Evolutionary conservation across 2,113 vertebrate species (phyloP).

Genomic region (Myxocyprinus asiaticus): DNA sequence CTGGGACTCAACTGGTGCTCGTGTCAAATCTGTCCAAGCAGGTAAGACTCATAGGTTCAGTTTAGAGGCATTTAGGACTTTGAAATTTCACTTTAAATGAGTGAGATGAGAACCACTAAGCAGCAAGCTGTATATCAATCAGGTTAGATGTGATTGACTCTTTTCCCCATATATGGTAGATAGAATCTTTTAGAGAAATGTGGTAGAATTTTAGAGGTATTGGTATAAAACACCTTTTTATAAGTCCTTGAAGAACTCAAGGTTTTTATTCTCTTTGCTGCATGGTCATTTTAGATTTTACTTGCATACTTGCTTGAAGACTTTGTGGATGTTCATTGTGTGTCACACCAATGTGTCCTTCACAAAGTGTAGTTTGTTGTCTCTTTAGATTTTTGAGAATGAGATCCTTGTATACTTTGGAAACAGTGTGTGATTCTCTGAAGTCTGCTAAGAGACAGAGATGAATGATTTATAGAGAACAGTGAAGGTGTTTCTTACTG

Average conservation of each 20-base stretch:
- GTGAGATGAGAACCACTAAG: not conserved
- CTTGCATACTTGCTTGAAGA: not conserved
- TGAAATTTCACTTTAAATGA: not conserved
- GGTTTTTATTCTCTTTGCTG: too few species aligned
- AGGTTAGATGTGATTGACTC: too few species aligned
- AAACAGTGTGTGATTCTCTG: not conserved
- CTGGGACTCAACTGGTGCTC: conserved; percentile 80
- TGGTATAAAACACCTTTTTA: too few species aligned
- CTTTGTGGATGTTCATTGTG: not conserved
- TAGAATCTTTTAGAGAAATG: too few species aligned
- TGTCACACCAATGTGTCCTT: not conserved
- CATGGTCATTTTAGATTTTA: not conserved
- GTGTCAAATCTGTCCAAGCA: conserved; percentile 80
- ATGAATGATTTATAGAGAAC: conserved; percentile 69
- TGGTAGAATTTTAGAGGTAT: too few species aligned
- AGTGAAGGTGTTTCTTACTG: conserved; percentile 64
- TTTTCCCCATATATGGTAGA: too few species aligned
- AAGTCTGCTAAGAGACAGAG: not conserved
- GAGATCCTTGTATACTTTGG: not conserved
- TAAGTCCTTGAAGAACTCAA: too few species aligned
- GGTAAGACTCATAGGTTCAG: conserved; percentile 58
- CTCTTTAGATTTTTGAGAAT: not conserved
- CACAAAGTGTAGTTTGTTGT: not conserved
- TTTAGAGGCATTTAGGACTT: not conserved
- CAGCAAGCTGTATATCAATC: not conserved